Evolutionary conservation across 2,888 invertebrate species (phyloP).

Genomic region (Magallana nippona): DNA sequence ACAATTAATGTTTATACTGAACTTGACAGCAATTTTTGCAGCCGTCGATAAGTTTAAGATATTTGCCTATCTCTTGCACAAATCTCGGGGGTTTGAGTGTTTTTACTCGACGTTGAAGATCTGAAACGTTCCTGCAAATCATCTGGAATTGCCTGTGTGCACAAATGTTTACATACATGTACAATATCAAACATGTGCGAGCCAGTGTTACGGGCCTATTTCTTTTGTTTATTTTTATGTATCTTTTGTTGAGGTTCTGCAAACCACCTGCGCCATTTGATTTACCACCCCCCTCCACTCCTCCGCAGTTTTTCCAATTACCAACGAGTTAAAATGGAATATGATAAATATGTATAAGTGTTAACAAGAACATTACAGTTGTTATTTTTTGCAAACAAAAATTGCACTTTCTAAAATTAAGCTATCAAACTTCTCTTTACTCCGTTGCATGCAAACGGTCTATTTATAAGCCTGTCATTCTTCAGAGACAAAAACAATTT

Average conservation of each 20-base stretch:
- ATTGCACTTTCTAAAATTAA: no score
- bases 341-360: no score
- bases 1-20: neutral
- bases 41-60: neutral
- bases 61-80: neutral
- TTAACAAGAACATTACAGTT: no score
- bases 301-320: no score
- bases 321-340: no score
- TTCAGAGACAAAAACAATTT: no score
- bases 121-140: neutral
- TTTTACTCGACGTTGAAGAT: neutral
- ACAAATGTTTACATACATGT: constrained; percentile 32
- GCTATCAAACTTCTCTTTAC: no score
- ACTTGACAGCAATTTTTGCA: constrained; percentile 17
- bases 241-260: neutral
- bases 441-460: no score
- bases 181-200: constrained; percentile 17
- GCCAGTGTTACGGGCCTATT: neutral
- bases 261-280: neutral
- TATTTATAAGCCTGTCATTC: no score
- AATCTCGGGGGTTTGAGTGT: neutral
- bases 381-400: no score
- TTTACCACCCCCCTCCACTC: no score
- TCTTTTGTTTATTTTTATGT: neutral
- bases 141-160: neutral